Conservation (phyloP, 2,797 vertebrate species). For the Glyptemys insculpta region DNA sequence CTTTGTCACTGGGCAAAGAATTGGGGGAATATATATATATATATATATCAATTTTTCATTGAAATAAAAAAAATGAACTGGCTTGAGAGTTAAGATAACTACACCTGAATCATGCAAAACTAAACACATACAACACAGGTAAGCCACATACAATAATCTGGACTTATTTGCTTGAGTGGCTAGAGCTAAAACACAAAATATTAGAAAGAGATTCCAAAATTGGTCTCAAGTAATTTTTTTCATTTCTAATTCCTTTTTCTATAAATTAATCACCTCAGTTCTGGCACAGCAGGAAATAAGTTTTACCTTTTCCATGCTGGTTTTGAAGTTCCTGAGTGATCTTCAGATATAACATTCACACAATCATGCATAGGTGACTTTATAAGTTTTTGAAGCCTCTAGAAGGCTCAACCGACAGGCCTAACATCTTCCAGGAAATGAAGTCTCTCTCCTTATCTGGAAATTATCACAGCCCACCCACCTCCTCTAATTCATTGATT, state of each 20-base stretch:
- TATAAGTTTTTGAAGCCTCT: conserved; percentile 36
- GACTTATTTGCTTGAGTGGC: neutral
- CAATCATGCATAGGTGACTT: conserved; percentile 17
- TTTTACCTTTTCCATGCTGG: rapidly evolving
- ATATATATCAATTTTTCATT: neutral
- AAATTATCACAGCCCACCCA: conserved; percentile 66
- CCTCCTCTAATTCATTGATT: conserved; percentile 30
- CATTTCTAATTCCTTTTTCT: neutral
- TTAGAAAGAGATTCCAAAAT: neutral
- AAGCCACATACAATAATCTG: neutral
- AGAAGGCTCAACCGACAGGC: neutral
- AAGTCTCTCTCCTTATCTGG: conserved; percentile 65
- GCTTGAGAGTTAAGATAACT: neutral
- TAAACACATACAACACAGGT: neutral
- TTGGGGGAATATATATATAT: neutral
- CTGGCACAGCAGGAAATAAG: neutral
- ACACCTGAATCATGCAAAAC: neutral
- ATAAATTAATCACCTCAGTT: conserved; percentile 7
- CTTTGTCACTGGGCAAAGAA: neutral
- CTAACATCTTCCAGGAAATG: conserved; percentile 45
- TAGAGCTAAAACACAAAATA: neutral
- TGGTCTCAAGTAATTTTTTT: neutral
- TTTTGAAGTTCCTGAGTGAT: conserved; percentile 18
- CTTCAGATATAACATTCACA: conserved; percentile 9
- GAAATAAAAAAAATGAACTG: neutral